Base-by-base conservation (phyloP, 2,113 vertebrate species). In the Puffinus mauretanicus region DNA sequence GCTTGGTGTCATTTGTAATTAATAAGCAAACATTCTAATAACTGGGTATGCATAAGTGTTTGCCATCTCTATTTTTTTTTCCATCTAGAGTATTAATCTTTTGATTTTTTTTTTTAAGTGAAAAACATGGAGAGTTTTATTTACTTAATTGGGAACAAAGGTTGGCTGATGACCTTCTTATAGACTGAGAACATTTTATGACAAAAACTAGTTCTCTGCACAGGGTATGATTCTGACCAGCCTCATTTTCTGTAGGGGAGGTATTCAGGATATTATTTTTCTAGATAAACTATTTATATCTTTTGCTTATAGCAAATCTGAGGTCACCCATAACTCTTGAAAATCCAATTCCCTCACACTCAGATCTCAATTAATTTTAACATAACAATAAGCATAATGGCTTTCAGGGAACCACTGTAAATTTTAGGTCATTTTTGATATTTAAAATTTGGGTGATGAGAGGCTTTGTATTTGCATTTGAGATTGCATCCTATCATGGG, bases 391-490 rank as follows among this genome's bases (percentile, higher is more conserved):
- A 89, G 18, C 29, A 20, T 40, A 77, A 47, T 26, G 16, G 34
- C 16, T 79, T 82, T 57, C 11, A 64, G 42, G 32, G 32, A 86
- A 36, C 32, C 12, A 38, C 21, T 79, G 38, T 85, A 73, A 47
- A 49, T 17, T 25, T 60, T 54, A 72, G 57, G 51, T 46, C 8
- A 29, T 60, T 67, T 25, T 47, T 93, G 81, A 47, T 76, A 72
- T 40, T 84, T 76, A 82, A 82, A 52, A 64, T 79, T 24, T 67
- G 20, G 29, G 42, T 75, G 51, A 66, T 66, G 24, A 71, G 14
- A 84, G n/a, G 17, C 5, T 86, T 91, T 87, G n/a, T 75, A 57
- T 86, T 86, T 95, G n/a, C 66, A 61, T 93, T 96, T 96, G 36
- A 65, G 47, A 47, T 88, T 85, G 75, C 25, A 54, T 85, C 32